A percentile compares a stretch with the other conserved stretches of the same genome.
phyloP scores from a whole-genome alignment of 35 echinoderm and acorn worm genomes.

The Heliocidaris erythrogramma region DNA sequence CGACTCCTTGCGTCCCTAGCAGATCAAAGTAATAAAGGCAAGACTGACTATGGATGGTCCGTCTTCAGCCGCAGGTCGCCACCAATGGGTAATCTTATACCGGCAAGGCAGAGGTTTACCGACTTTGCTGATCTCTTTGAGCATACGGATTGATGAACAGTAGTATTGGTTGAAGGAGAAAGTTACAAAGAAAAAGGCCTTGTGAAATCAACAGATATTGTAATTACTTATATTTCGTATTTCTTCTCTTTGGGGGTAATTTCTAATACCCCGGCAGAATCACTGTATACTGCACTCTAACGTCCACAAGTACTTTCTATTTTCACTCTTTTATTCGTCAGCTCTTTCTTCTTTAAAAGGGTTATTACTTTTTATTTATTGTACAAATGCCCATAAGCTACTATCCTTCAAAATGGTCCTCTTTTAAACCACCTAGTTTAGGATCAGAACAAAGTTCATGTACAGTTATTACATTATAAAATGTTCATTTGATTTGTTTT shows the following conservation, averaged over 20 bases:
- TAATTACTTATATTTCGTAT: neutral
- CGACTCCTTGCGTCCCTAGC: conserved; percentile 20
- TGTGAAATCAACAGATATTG: conserved; percentile 18
- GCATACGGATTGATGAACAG: neutral
- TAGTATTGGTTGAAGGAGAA: neutral
- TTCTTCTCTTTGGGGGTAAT: neutral
- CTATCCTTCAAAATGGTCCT: neutral
- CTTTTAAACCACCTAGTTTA: neutral
- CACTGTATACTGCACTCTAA: neutral
- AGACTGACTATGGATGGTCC: conserved; percentile 41
- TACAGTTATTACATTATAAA: no score
- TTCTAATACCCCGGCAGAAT: neutral
- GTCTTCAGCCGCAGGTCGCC: conserved; percentile 36
- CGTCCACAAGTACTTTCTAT: neutral
- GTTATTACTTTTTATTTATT: neutral
- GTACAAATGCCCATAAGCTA: neutral
- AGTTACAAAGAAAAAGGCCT: conserved; percentile 19
- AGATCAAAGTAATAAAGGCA: neutral
- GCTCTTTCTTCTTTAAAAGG: neutral
- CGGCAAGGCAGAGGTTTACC: conserved; percentile 35
- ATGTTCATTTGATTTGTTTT: no score
- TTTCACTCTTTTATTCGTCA: neutral
- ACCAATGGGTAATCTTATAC: conserved; percentile 7
- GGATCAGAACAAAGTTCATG: neutral
- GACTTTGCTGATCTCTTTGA: conserved; percentile 31